Conservation (phyloP, 2,888 invertebrate species). For the Caprella mutica region DNA sequence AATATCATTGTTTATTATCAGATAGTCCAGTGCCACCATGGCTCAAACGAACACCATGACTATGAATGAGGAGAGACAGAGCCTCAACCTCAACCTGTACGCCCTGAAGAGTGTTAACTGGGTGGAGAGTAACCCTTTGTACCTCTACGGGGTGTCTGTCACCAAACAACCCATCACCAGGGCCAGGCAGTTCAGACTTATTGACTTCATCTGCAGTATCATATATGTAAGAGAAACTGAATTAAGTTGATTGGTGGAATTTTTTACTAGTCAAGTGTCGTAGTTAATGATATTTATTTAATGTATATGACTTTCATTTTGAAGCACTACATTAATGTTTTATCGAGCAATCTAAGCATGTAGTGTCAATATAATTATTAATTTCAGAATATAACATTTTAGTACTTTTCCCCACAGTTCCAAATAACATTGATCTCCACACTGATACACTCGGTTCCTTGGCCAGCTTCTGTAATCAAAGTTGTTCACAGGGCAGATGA, state of each 20-base stretch:
- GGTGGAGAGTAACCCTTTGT: neutral
- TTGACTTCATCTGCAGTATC: neutral
- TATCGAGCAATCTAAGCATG: no score
- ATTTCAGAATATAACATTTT: no score
- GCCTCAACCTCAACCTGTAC: neutral
- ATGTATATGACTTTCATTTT: no score
- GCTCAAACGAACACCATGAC: no score
- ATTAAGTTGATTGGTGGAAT: neutral
- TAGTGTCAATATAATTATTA: no score
- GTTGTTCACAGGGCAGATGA: conserved; percentile 1
- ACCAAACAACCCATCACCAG: neutral
- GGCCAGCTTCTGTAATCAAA: neutral
- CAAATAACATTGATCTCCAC: neutral
- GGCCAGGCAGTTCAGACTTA: conserved; percentile 1
- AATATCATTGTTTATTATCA: no score
- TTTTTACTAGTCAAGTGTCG: no score
- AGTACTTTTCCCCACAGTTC: neutral
- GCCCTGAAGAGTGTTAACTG: neutral
- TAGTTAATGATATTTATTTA: no score
- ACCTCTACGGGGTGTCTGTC: neutral
- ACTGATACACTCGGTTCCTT: neutral
- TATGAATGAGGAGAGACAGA: no score
- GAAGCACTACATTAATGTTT: no score
- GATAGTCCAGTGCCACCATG: no score
- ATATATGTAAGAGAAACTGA: neutral